phyloP scores from a whole-genome alignment of 2,888 invertebrate genomes.

The Lochmaea capreae region DNA sequence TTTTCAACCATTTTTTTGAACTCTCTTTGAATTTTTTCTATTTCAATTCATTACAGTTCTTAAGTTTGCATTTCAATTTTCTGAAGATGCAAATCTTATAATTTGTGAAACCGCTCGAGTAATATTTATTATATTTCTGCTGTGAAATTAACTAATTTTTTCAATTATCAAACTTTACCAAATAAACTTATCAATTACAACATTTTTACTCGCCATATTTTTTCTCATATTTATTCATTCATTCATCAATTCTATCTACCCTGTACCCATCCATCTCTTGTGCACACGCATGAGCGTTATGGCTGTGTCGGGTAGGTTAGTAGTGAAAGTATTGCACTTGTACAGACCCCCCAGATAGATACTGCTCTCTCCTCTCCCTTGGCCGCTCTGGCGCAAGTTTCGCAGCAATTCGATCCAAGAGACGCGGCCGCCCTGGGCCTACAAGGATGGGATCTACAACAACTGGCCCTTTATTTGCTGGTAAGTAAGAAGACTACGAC shows the following conservation, averaged over 20 bases:
- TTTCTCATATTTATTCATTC: slow-evolving; percentile 31
- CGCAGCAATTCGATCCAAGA: slow-evolving; percentile 64
- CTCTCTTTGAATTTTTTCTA: too few species aligned
- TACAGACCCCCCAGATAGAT: slow-evolving; percentile 62
- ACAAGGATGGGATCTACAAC: slow-evolving; percentile 80
- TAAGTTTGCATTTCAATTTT: too few species aligned
- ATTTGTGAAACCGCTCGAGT: too few species aligned
- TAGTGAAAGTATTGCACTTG: slow-evolving; percentile 51
- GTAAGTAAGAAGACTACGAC: slow-evolving; percentile 67
- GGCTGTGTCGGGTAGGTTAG: slow-evolving; percentile 60
- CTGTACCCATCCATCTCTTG: slow-evolving; percentile 48
- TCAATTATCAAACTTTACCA: too few species aligned
- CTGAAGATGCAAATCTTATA: too few species aligned
- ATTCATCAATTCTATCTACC: slow-evolving; percentile 48
- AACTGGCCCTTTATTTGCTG: slow-evolving; percentile 78
- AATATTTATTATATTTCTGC: too few species aligned
- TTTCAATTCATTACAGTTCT: too few species aligned
- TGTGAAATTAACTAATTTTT: background rate
- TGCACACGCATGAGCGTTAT: slow-evolving; percentile 58
- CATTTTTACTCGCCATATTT: slow-evolving; percentile 34
- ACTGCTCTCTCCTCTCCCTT: slow-evolving; percentile 64
- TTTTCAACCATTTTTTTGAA: too few species aligned
- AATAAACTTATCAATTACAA: background rate
- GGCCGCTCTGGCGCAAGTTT: slow-evolving; percentile 66
- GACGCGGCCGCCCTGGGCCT: slow-evolving; percentile 69